Percentiles rank a stretch among this genome's conserved stretches.
Evolutionary conservation across 1,140 invertebrate genomes (phyloP).

Genomic region (Augochlora pura): DNA sequence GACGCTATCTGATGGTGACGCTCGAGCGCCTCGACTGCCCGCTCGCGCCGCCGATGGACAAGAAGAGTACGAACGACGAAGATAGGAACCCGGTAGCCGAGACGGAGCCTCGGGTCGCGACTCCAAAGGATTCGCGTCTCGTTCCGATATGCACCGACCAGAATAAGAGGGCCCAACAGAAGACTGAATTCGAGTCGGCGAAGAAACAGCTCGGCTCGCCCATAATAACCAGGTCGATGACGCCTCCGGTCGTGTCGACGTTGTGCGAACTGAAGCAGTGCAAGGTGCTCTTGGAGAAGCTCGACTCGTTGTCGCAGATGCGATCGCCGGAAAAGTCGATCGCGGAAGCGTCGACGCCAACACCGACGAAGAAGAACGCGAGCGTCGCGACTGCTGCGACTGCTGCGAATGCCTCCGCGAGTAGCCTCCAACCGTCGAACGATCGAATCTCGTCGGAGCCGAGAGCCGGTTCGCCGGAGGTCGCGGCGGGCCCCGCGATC

Average conservation of each 20-base stretch:
- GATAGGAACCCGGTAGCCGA: not conserved
- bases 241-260: no score
- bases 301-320: not conserved
- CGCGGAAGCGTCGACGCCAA: conserved; percentile 30
- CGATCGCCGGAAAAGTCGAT: not conserved
- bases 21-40: conserved; percentile 29
- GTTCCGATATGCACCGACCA: not conserved
- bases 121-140: not conserved
- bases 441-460: conserved; percentile 38
- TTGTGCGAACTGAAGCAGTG: not conserved
- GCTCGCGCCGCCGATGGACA: not conserved
- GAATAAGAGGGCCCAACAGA: not conserved
- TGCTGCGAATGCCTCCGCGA: not conserved
- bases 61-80: not conserved
- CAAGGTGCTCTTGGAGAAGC: not conserved
- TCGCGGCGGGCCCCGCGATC: conserved; percentile 2
- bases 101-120: not conserved
- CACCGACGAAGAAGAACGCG: conserved; percentile 55
- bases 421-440: conserved; percentile 2
- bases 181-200: not conserved
- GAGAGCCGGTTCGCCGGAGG: conserved; percentile 38
- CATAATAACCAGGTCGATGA: no score
- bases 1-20: conserved; percentile 19
- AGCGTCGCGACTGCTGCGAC: no score
- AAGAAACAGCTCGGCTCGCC: not conserved